Base-by-base conservation (phyloP, 2,888 invertebrate species). In the Aleiodes alternator region DNA sequence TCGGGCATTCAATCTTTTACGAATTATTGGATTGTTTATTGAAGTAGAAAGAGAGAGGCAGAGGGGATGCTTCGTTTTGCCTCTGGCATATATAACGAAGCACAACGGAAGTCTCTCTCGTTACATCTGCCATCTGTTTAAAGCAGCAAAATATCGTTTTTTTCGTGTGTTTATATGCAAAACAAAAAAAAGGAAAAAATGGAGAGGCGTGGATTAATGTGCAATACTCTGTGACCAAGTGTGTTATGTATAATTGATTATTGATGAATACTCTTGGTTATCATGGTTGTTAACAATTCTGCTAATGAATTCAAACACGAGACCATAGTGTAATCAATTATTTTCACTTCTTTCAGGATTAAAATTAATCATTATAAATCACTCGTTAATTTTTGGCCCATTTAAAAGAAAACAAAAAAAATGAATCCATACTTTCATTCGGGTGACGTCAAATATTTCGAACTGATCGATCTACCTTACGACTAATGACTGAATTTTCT, bases 21-120 rank as follows among this genome's bases (percentile, higher is more conserved):
- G 66, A 68, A 73, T 73, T 73, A 68, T 66, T 73, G 56, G 43
- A 73, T 73, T 73, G 73, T 73, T 73, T 73, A 73, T 68, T 73
- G 70, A 56, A 57, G 38, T 66, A 48, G 38, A n/a, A 43, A 56
- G 14, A 16, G 56, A 56, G 14, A 16, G 56, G 14, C 55, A 34
- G 16, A 38, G 70, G 31, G 51, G 14, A 69, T 56, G 12, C 38
- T 12, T 16, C 55, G n/a, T 12, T 23, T 43, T 14, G 51, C 70
- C 59, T 23, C n/a, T 59, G 70, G 59, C 64, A 48, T 48, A 48
- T 48, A 23, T 31, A 55, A 55, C 38, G 38, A 56, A 56, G 48
- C 23, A 34, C 70, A 57, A 48, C 70, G 70, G 70, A 59, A 71
- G 70, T 71, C n/a, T 71, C 59, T 71, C 57, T 12, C 23, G 23